These are phyloP conservation scores for Budorcas taxicolor DNA, from an alignment of 2,113 vertebrate species.

Conservation along the genomic window DNA sequence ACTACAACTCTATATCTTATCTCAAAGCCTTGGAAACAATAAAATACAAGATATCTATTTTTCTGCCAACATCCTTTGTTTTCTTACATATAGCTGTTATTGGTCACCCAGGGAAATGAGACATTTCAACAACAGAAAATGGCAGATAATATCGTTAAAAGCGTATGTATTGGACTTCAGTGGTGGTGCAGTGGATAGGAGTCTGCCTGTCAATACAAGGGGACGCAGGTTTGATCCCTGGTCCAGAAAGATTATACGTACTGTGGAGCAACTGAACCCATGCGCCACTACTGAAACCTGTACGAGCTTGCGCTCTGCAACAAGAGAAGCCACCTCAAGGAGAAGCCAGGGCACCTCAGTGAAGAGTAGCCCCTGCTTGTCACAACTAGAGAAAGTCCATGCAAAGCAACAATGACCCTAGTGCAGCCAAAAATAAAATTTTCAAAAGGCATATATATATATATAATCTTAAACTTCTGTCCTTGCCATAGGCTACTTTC, in stretches of 20 bases:
- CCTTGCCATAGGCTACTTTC: not conserved
- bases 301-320: not conserved
- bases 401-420: not conserved
- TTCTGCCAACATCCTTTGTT: not conserved
- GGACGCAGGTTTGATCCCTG: not conserved
- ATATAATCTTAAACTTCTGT: not conserved
- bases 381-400: not conserved
- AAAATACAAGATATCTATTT: not conserved
- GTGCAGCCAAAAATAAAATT: not conserved
- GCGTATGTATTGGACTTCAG: not conserved
- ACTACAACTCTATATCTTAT: not conserved
- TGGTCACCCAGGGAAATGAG: not conserved
- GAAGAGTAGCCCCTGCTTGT: not conserved
- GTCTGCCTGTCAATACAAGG: not conserved
- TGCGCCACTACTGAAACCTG: accelerated
- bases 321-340: not conserved
- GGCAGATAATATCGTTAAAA: not conserved
- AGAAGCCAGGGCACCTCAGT: not conserved
- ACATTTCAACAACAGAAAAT: not conserved
- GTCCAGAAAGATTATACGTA: not conserved
- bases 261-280: accelerated
- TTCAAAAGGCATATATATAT: not conserved
- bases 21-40: not conserved
- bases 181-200: not conserved
- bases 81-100: not conserved